phyloP scores from a whole-genome alignment of 2,113 vertebrate genomes.

The Leptobrachium ailaonicum region DNA sequence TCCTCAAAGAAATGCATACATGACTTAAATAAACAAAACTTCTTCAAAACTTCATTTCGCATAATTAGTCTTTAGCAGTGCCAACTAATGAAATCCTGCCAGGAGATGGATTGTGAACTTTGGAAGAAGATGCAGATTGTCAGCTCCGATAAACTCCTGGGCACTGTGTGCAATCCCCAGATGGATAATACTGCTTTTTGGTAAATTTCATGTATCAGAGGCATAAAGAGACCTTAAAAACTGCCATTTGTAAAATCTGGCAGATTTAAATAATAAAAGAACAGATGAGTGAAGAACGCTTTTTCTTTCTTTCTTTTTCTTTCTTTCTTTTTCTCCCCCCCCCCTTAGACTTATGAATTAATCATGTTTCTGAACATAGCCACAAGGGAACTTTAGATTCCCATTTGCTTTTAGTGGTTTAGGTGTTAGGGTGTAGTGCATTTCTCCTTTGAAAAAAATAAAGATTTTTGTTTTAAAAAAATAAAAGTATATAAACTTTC shows the following conservation, averaged over 20 bases:
- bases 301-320: too few species aligned
- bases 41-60: background rate
- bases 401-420: slow-evolving; percentile 4
- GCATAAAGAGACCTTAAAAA: slow-evolving; percentile 2
- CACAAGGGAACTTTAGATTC: background rate
- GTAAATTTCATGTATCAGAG: slow-evolving; percentile 18
- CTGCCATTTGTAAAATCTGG: background rate
- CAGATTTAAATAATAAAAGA: background rate
- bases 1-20: slow-evolving; percentile 52
- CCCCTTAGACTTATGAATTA: slow-evolving; percentile 2
- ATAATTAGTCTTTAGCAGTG: background rate
- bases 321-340: too few species aligned
- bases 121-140: slow-evolving; percentile 15
- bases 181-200: slow-evolving; percentile 6
- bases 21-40: slow-evolving; percentile 44
- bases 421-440: too few species aligned
- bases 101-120: background rate
- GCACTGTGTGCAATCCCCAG: slow-evolving; percentile 4
- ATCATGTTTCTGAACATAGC: background rate
- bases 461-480: too few species aligned
- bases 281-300: background rate
- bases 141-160: slow-evolving; percentile 15
- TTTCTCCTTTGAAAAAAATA: too few species aligned
- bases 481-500: too few species aligned
- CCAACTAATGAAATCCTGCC: slow-evolving; percentile 11